A percentile compares a stretch with the other conserved stretches of the same genome.
phyloP scores from a whole-genome alignment of 2,888 invertebrate genomes.

The Nomada hirtipes region DNA sequence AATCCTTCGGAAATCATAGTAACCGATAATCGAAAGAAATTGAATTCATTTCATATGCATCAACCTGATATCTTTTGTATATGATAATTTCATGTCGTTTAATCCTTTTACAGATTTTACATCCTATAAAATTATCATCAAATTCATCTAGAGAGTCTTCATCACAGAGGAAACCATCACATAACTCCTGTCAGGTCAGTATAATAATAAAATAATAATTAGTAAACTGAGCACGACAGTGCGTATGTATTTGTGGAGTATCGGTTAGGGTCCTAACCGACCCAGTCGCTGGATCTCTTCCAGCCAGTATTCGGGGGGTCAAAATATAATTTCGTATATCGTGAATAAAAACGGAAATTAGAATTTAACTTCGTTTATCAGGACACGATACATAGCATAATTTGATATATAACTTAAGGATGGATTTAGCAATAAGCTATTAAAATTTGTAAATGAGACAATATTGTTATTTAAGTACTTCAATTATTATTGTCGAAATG shows the following conservation, averaged over 20 bases:
- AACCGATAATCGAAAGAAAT: too few species aligned
- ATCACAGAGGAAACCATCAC: constrained; percentile 86
- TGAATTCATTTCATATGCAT: too few species aligned
- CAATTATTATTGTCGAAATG: constrained; percentile 6
- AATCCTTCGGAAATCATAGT: too few species aligned
- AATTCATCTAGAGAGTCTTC: constrained; percentile 86
- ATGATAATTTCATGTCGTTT: constrained; percentile 23
- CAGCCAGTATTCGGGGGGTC: too few species aligned
- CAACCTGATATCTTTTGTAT: neutral
- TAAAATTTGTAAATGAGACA: neutral
- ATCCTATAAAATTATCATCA: constrained; percentile 86
- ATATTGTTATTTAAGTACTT: constrained; percentile 1
- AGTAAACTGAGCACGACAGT: too few species aligned
- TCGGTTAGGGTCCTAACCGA: too few species aligned
- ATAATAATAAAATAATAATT: neutral
- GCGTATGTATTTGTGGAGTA: too few species aligned
- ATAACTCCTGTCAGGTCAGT: constrained; percentile 85
- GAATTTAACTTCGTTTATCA: neutral
- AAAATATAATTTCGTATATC: too few species aligned
- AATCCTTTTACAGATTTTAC: constrained; percentile 83
- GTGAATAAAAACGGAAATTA: neutral
- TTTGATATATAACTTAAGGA: constrained; percentile 1
- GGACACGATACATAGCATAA: neutral
- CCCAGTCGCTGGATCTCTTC: too few species aligned
- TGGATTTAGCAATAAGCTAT: neutral